Evolutionary conservation across 1,140 invertebrate genomes (phyloP).

Genomic region (Sminthurides bifidus): DNA sequence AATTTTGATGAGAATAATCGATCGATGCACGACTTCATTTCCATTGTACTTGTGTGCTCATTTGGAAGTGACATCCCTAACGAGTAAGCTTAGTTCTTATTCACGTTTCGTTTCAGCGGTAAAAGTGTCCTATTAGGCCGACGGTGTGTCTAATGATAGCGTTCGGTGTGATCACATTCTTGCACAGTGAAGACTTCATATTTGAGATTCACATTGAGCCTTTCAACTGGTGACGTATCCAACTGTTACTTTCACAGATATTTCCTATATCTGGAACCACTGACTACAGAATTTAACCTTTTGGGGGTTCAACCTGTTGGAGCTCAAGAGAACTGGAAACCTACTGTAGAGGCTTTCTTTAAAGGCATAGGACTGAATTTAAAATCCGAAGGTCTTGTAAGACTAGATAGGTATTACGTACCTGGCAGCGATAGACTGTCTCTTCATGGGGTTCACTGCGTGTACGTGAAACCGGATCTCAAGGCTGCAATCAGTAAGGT

Average conservation of each 20-base stretch:
- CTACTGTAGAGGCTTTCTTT: constrained; percentile 4
- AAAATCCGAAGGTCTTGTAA: constrained; percentile 14
- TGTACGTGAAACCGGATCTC: background rate
- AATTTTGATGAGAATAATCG: background rate
- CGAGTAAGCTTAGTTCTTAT: background rate
- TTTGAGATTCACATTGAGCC: background rate
- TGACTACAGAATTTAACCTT: background rate
- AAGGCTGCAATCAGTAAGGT: constrained; percentile 4
- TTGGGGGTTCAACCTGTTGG: constrained; percentile 2
- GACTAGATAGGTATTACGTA: constrained; percentile 20
- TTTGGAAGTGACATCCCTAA: background rate
- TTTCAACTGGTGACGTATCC: background rate
- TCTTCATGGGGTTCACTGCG: constrained; percentile 11
- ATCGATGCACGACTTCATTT: constrained; percentile 3
- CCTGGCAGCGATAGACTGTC: constrained; percentile 14
- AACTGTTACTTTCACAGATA: constrained; percentile 1
- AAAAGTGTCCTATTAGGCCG: background rate
- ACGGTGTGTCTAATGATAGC: no score
- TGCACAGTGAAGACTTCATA: background rate
- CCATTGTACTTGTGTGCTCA: constrained; percentile 4
- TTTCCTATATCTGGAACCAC: constrained; percentile 1
- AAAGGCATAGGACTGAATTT: background rate
- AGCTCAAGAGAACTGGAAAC: constrained; percentile 10
- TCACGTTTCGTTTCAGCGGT: background rate
- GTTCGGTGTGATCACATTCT: background rate